Evolutionary conservation across 2,113 vertebrate species (phyloP).

Genomic region (Progne subis): DNA sequence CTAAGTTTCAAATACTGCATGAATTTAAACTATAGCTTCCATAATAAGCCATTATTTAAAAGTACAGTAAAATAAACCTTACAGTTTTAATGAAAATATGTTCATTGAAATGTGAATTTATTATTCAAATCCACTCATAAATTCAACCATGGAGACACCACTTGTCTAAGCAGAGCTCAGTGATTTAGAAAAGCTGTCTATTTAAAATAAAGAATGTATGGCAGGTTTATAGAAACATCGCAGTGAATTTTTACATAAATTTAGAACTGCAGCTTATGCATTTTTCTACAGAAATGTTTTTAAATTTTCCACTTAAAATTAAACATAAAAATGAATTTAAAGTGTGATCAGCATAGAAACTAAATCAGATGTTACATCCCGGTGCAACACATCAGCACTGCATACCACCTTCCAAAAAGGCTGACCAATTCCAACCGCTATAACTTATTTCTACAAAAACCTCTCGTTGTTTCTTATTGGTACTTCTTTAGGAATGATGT

Average conservation of each 20-base stretch:
- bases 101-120: slow-evolving; percentile 88
- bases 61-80: slow-evolving; percentile 87
- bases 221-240: slow-evolving; percentile 85
- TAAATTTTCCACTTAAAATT: slow-evolving; percentile 76
- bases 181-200: slow-evolving; percentile 87
- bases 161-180: slow-evolving; percentile 84
- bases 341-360: slow-evolving; percentile 52
- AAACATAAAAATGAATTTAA: slow-evolving; percentile 71
- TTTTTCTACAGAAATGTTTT: slow-evolving; percentile 76
- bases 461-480: background rate
- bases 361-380: slow-evolving; percentile 40
- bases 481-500: background rate
- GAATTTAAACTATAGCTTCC: slow-evolving; percentile 82
- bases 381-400: background rate
- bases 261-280: slow-evolving; percentile 80
- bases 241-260: slow-evolving; percentile 85
- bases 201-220: slow-evolving; percentile 88
- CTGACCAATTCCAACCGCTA: background rate
- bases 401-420: slow-evolving; percentile 2
- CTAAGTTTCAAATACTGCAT: slow-evolving; percentile 78
- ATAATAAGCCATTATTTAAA: slow-evolving; percentile 86
- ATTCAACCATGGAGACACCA: slow-evolving; percentile 83
- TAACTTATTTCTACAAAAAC: background rate
- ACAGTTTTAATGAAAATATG: slow-evolving; percentile 86
- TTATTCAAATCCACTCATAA: slow-evolving; percentile 87